Percentiles rank a stretch among this genome's conserved stretches.
Conservation (phyloP, 2,888 invertebrate species). For the Blastobasis lacticolella region DNA sequence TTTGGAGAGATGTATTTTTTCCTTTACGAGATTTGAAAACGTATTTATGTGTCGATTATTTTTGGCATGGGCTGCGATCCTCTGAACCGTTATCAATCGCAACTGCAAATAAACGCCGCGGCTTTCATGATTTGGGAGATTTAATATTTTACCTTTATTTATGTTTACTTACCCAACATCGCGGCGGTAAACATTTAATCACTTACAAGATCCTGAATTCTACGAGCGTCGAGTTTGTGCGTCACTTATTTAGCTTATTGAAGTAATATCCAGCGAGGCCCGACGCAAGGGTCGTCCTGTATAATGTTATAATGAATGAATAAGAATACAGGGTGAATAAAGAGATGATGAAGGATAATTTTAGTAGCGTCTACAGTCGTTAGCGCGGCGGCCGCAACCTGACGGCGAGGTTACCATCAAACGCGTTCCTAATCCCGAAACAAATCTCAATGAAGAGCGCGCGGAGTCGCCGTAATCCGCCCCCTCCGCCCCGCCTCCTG, state of each 20-base stretch:
- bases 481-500: constrained; percentile 31
- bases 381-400: constrained; percentile 39
- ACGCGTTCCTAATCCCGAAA: constrained; percentile 68
- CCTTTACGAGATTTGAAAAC: constrained; percentile 10
- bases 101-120: constrained; percentile 32
- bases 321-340: constrained; percentile 5
- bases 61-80: constrained; percentile 26
- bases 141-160: constrained; percentile 46
- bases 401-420: constrained; percentile 57
- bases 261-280: constrained; percentile 48
- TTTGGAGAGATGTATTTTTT: constrained; percentile 1
- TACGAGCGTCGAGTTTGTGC: constrained; percentile 40
- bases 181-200: constrained; percentile 38
- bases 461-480: constrained; percentile 61
- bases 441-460: constrained; percentile 74
- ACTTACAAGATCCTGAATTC: constrained; percentile 38
- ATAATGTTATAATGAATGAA: constrained; percentile 9
- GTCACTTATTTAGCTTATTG: constrained; percentile 38
- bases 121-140: constrained; percentile 37
- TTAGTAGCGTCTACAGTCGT: constrained; percentile 36
- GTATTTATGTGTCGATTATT: constrained; percentile 28
- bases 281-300: neutral
- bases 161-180: constrained; percentile 38
- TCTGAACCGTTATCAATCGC: constrained; percentile 35
- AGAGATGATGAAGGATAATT: constrained; percentile 36